phyloP scores from a whole-genome alignment of 2,888 invertebrate species.

The Conomelus anceps region DNA sequence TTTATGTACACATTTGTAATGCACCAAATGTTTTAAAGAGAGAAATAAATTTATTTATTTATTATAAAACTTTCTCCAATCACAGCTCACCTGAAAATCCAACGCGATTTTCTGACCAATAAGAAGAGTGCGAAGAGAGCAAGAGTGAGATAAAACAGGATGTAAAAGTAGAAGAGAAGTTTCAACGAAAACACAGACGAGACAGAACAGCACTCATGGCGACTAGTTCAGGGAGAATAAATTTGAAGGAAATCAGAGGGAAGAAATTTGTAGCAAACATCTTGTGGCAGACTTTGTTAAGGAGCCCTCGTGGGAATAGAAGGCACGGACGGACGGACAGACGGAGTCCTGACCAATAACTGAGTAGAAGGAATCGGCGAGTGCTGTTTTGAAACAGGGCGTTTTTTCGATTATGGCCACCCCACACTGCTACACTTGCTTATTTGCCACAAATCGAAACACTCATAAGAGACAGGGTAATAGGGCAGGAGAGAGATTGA shows the following conservation, averaged over 20 bases:
- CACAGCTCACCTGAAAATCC: background rate
- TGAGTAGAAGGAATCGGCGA: background rate
- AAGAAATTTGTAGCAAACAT: background rate
- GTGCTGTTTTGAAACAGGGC: background rate
- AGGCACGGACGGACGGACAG: no score
- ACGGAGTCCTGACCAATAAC: background rate
- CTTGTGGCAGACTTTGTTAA: no score
- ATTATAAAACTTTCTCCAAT: background rate
- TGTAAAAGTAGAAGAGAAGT: background rate
- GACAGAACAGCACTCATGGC: background rate
- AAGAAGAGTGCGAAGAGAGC: background rate
- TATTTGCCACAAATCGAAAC: background rate
- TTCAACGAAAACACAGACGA: background rate
- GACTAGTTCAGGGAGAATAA: no score
- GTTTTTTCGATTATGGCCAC: background rate
- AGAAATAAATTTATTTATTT: no score
- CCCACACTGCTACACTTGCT: background rate
- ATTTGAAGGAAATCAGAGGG: background rate
- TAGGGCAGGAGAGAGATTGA: no score
- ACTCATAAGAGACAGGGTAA: no score
- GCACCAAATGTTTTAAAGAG: no score
- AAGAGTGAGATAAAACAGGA: background rate
- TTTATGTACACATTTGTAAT: no score
- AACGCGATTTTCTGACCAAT: background rate
- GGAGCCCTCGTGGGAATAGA: background rate